Conservation (phyloP, 2,797 vertebrate genomes). For the Emys orbicularis region DNA sequence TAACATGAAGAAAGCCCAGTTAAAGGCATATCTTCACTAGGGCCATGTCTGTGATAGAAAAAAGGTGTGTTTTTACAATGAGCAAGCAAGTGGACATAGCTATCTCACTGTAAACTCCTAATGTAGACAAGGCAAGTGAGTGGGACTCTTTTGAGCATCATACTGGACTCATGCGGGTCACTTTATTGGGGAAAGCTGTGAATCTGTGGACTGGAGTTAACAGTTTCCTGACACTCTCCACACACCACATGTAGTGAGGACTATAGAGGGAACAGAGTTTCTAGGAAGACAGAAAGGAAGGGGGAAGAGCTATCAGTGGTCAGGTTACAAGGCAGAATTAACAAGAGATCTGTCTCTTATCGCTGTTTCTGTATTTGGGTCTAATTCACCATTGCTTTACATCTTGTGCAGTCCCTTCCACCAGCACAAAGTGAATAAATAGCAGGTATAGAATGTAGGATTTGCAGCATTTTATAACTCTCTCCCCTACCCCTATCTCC, state of each 20-base stretch:
- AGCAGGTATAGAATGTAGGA: not conserved
- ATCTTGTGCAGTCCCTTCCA: not conserved
- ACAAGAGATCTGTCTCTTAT: not conserved
- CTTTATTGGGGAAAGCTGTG: not conserved
- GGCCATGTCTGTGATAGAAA: not conserved
- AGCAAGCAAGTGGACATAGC: not conserved
- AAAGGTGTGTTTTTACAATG: not conserved
- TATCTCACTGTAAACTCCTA: not conserved
- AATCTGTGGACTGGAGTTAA: not conserved
- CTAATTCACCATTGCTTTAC: not conserved
- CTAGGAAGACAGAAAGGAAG: not conserved
- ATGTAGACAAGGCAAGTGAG: not conserved
- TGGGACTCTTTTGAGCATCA: not conserved
- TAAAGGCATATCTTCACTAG: not conserved
- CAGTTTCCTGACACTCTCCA: not conserved
- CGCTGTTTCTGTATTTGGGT: not conserved
- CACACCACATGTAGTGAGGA: not conserved
- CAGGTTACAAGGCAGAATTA: not conserved
- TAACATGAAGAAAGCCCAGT: not conserved
- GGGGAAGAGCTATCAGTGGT: not conserved
- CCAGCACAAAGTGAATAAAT: not conserved
- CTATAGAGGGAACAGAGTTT: not conserved
- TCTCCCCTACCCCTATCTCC: constrained; percentile 44
- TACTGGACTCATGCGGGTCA: not conserved
- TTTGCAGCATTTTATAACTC: constrained; percentile 37